phyloP scores from a whole-genome alignment of 2,797 vertebrate genomes.

The Numenius phaeopus region DNA sequence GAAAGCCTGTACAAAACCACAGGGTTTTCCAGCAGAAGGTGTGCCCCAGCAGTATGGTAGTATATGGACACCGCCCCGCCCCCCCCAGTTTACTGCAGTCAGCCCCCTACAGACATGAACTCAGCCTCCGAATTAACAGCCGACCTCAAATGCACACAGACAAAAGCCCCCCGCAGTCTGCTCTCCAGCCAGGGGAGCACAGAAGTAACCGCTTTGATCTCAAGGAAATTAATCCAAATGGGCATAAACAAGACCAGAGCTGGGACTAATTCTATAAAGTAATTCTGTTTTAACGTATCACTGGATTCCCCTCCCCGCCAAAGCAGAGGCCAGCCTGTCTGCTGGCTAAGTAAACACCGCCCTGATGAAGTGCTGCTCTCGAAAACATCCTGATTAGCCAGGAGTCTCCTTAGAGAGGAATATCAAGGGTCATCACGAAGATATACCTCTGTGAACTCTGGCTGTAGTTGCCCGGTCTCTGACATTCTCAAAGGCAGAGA shows the following conservation, averaged over 20 bases:
- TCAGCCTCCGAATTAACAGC: background rate
- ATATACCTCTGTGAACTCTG: background rate
- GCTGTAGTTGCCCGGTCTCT: background rate
- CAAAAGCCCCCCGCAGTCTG: background rate
- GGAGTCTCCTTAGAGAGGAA: background rate
- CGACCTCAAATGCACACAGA: background rate
- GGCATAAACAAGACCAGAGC: background rate
- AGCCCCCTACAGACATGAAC: background rate
- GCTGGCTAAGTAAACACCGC: background rate
- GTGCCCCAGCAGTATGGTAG: background rate
- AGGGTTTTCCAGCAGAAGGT: background rate
- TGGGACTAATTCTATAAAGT: conserved; percentile 3
- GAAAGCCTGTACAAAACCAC: background rate
- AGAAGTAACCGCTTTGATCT: conserved; percentile 23
- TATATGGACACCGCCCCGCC: background rate
- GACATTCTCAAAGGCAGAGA: background rate
- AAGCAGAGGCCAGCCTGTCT: background rate
- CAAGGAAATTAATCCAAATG: conserved; percentile 39
- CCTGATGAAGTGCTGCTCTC: background rate
- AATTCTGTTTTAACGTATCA: background rate
- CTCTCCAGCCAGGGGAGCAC: background rate
- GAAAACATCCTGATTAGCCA: background rate
- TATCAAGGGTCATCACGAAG: background rate
- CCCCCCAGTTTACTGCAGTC: background rate
- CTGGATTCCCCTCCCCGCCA: background rate